These are phyloP conservation scores for Tamandua tetradactyla DNA, from an alignment of 2,797 vertebrate species.

Conservation along the genomic window DNA sequence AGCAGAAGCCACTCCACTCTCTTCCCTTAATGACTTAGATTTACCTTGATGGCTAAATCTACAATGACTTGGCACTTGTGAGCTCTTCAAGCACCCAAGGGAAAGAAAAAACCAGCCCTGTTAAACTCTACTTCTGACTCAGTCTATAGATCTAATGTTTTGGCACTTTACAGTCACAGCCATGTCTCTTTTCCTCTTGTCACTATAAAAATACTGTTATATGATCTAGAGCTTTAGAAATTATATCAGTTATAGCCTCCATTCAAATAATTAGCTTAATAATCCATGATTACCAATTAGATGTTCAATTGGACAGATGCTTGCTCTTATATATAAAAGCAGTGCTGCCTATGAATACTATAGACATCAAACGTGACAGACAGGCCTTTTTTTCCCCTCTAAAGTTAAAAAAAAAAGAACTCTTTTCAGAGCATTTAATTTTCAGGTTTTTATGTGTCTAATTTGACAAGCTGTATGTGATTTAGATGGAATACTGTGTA, in stretches of 20 bases:
- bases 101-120: constrained; percentile 13
- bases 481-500: constrained; percentile 28
- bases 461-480: constrained; percentile 60
- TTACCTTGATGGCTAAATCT: constrained; percentile 53
- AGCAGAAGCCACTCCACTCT: constrained; percentile 39
- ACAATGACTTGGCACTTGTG: constrained; percentile 41
- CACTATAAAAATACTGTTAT: constrained; percentile 65
- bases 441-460: constrained; percentile 60
- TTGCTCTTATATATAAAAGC: constrained; percentile 65
- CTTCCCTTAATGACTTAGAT: constrained; percentile 53
- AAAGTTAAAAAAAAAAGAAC: constrained; percentile 7
- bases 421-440: constrained; percentile 67
- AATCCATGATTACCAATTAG: constrained; percentile 76
- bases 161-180: constrained; percentile 59
- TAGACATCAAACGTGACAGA: constrained; percentile 57
- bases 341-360: constrained; percentile 11
- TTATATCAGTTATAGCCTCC: constrained; percentile 70
- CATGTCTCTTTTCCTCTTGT: constrained; percentile 52
- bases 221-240: constrained; percentile 71
- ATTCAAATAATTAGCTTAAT: constrained; percentile 78
- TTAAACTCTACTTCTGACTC: background rate
- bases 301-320: constrained; percentile 71
- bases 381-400: background rate
- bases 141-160: constrained; percentile 45
- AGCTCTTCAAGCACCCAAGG: background rate